Evolutionary conservation across 2,888 invertebrate species (phyloP), one percentile per base, ranked within the genome.

Genomic region (Eilema caniola): DNA sequence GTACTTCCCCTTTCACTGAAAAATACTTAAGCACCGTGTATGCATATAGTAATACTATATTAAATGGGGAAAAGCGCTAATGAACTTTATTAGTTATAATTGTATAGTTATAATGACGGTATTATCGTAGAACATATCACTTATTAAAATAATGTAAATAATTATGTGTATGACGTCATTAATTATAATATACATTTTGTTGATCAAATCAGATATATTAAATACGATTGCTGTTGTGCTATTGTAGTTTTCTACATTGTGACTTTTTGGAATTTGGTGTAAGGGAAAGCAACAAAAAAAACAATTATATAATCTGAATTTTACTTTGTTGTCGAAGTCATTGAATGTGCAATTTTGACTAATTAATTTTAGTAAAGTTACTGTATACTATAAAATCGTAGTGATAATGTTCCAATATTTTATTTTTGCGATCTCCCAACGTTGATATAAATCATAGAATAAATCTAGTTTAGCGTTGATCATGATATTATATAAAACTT

Each of bases 1-100:
- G 25, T 61, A 33, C 61, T 67, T 74, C 67, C 74, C 83, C 80
- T 76, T 75, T 28, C 73, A 77, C 64, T 69, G 37, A 73, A 67
- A 67, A 73, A 70, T 75, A 76, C 72, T 76, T 79, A 80, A 66
- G 70, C 77, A 74, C 73, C 71, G 70, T 82, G 71, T 81, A 73
- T 75, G 73, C 64, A 75, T 80, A 74, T 72, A 73, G 64, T 82
- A 79, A 77, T 78, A 76, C 74, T 85, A 69, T 76, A 85, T 80
- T 76, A 89, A 53, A 93, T 90, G 95, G 95, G 95, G 94, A 95
- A 95, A 95, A 95, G 94, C 95, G 95, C 95, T 95, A 95, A 91
- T 93, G 90, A 92, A 90, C 80, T 90, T 90, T 90, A 89, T 87
- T 88, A 88, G 81, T 84, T 86, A 65, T 71, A 76, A 75, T 62